Base-by-base conservation (phyloP, 2,888 invertebrate genomes). In the Sphecodes monilicornis region DNA sequence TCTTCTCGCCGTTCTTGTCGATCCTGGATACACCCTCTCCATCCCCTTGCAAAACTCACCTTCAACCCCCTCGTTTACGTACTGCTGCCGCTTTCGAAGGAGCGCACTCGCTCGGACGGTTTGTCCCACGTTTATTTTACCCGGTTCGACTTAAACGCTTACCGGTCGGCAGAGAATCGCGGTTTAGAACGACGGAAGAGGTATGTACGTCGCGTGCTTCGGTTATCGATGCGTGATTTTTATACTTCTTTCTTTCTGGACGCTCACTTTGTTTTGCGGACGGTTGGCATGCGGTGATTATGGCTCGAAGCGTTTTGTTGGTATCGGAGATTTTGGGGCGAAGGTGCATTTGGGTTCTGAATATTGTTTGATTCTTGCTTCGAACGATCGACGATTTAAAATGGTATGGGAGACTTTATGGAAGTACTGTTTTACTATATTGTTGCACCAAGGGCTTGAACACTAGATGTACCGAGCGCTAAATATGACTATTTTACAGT, bases 1-100 rank as follows among this genome's bases (percentile, higher is more conserved):
- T 86, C 69, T 87, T 86, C 84, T 78, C 78, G 72, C 54, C 84
- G 76, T 79, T 76, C 84, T 80, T 68, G 78, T 76, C 86, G 73
- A 82, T 68, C 43, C 54, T 13, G 57, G 50, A 50, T 50, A n/a
- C 3, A 50, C 50, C 50, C 50, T 50, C 50, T 50, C 50, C 50
- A 50, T 50, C 50, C 50, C 50, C 22, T n/a, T 3, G 50, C 22
- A 50, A 50, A 22, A 22, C 41, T 29, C 32, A 4, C 36, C 66
- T 6, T 18, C 66, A 26, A 26, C 50, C 10, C 18, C 54, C 50
- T 43, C 50, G 64, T 81, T 72, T 66, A 29, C 72, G 36, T 66
- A n/a, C 43, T 70, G n/a, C 50, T 64, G 71, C 22, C 74, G 70
- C 71, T 77, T 76, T 50, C 76, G 76, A 79, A 81, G 81, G 50